Evolutionary conservation across 2,888 invertebrate genomes (phyloP), one percentile per base, ranked within the genome.

Genomic region (Minunthozetes semirufus): DNA sequence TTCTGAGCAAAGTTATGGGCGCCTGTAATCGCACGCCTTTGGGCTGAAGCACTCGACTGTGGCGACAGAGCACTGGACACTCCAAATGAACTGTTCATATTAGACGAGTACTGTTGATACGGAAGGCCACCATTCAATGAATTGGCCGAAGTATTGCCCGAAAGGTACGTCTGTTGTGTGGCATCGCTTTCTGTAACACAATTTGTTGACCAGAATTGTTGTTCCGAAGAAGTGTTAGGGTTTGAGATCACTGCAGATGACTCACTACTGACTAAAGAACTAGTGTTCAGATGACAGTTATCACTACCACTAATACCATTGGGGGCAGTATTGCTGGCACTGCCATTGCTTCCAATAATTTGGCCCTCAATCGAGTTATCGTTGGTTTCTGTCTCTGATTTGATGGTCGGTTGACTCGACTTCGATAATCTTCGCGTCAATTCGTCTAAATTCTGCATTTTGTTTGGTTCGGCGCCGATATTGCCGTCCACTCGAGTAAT

Each of bases 1-100:
- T 50, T 50, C 53, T 78, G 77, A 42, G 76, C 75, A 63, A 78
- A 78, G 74, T 78, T 78, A 53, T 78, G 78, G 73, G 78, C 78
- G 73, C 78, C 78, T 46, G 77, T 78, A 50, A 78, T 78, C 33
- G 78, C 78, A 71, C 78, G 76, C 71, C 78, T 76, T 71, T 78
- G 78, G 56, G 74, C 56, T n/a, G 70, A 76, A 50, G 77, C 74
- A 53, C 27, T 48, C 8, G 42, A 48, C 46, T 72, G 71, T 72
- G 19, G 71, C n/a, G 48, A 48, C 46, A 72, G 17, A 48, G 29
- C 48, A 48, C 29, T 15, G 11, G 50, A 22, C 19, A 22, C 17
- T 25, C 22, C 13, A 48, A 15, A 71, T 11, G 53, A 17, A 29
- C 9, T 48, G 50, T 29, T 72, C 63, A 63, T 63, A 33, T 29